A percentile compares a stretch with the other conserved stretches of the same genome.
These are phyloP conservation scores for Enteromius mattozi DNA, from an alignment of 2,797 vertebrate species.

Conservation along the genomic window DNA sequence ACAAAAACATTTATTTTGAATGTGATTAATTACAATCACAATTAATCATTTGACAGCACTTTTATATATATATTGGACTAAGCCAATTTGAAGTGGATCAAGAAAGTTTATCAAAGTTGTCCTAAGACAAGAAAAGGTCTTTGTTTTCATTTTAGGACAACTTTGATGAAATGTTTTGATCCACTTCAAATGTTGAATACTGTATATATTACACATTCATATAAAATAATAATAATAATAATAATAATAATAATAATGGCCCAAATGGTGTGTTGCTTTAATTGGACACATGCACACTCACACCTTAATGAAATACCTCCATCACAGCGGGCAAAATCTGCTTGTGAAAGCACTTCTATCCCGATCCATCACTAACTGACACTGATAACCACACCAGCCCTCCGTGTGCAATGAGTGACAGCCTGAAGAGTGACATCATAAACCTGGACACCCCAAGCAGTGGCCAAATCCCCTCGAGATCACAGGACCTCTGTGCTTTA, in stretches of 20 bases:
- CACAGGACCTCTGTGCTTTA: conserved; percentile 65
- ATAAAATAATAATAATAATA: background rate
- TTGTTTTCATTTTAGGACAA: too few species aligned
- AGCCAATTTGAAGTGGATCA: too few species aligned
- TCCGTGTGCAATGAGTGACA: conserved; percentile 28
- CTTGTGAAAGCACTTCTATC: conserved; percentile 8
- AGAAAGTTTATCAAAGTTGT: too few species aligned
- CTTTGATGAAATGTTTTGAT: too few species aligned
- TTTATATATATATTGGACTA: too few species aligned
- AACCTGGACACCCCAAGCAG: conserved; percentile 51
- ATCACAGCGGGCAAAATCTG: background rate
- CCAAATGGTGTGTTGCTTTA: background rate
- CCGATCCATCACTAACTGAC: conserved; percentile 23
- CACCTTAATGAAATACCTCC: background rate
- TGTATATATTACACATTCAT: background rate
- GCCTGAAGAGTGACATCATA: conserved; percentile 40
- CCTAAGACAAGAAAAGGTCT: too few species aligned
- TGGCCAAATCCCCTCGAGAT: conserved; percentile 50
- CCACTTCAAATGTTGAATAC: too few species aligned
- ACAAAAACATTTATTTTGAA: too few species aligned
- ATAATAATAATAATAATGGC: background rate
- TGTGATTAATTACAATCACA: too few species aligned
- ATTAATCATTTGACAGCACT: too few species aligned
- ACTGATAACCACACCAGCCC: conserved; percentile 10
- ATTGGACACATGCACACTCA: conserved; percentile 14